A percentile compares a stretch with the other conserved stretches of the same genome.
phyloP scores from a whole-genome alignment of 2,113 vertebrate species.

The Pelecanus crispus region DNA sequence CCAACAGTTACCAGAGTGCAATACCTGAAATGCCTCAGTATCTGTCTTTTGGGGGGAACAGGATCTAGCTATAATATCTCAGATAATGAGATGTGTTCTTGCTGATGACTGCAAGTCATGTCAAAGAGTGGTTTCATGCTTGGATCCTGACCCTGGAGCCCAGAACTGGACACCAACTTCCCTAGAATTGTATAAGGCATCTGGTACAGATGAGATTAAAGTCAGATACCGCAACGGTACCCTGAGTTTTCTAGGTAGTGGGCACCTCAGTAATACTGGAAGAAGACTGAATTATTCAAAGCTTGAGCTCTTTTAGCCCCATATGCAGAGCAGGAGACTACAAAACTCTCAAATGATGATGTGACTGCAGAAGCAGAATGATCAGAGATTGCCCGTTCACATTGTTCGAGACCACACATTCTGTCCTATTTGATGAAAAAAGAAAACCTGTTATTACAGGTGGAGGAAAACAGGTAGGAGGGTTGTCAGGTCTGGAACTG shows the following conservation, averaged over 20 bases:
- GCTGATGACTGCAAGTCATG: not conserved
- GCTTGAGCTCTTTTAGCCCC: not conserved
- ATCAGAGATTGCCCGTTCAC: rapidly evolving
- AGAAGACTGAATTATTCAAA: not conserved
- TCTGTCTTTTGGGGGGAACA: rapidly evolving
- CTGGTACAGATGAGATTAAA: not conserved
- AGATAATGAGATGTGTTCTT: not conserved
- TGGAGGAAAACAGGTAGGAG: not conserved
- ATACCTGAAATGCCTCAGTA: not conserved
- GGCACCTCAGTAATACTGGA: not conserved
- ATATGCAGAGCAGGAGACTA: not conserved
- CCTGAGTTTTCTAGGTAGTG: not conserved
- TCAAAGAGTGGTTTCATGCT: not conserved
- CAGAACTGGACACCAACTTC: not conserved
- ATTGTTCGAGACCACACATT: not conserved
- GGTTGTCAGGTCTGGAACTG: not conserved
- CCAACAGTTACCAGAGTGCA: not conserved
- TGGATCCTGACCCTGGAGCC: not conserved
- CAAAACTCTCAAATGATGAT: not conserved
- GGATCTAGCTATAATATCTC: not conserved
- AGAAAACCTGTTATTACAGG: not conserved
- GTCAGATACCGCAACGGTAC: not conserved
- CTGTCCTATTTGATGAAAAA: not conserved
- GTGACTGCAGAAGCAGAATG: not conserved
- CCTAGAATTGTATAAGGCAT: not conserved